Base-by-base conservation (phyloP, 64 coral and sea anemone genomes). In the Catalaphyllia jardinei region DNA sequence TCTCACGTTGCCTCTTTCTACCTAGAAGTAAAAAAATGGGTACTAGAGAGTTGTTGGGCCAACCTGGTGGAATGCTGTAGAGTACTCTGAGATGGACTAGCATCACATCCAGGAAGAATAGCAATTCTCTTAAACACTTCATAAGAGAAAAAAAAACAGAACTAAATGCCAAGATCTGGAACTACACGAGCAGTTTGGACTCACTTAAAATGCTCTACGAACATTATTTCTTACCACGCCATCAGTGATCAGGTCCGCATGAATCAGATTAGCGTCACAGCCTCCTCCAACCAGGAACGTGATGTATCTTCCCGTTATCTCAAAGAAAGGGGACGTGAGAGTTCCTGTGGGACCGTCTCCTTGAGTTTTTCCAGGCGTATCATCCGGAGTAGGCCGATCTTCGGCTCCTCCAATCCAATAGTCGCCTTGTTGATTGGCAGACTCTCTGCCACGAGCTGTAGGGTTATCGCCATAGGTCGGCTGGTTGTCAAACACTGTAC, bases 281-380 rank as follows among this genome's bases (percentile, higher is more conserved):
- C 90, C 90, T 31, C 90, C 90, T 31, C 90, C 90, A 78, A 92
- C 72, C 35, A 92, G 62, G 39, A 87, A 92, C 51, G 82, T 73
- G 17, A 92, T 71, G 33, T 35, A 35, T 35, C 33, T 35, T 1
- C 33, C 33, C 33, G 33, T 35, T 35, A 35, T 35, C 33, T 15
- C 16, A 69, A 92, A 92, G 15, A 49, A 9, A 12, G 74, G 74
- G 9, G 90, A 92, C 39, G 90, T 92, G 0, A 92, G 83, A 13
- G 83, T 87, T 30, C 90, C 84, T 46, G 19, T 60, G 6, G 60
- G 82, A 14, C 27, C 24, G 42, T 92, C 83, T 17, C 83, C 74
- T 61, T 92, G 90, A 31, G 61, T 8, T 24, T n/a, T 4, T 10
- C 83, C 83, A 16, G 73, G 67, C 1, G 13, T 18, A 12, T 31